Evolutionary conservation across 2,888 invertebrate genomes (phyloP).

Genomic region (Pachydiplax longipennis): DNA sequence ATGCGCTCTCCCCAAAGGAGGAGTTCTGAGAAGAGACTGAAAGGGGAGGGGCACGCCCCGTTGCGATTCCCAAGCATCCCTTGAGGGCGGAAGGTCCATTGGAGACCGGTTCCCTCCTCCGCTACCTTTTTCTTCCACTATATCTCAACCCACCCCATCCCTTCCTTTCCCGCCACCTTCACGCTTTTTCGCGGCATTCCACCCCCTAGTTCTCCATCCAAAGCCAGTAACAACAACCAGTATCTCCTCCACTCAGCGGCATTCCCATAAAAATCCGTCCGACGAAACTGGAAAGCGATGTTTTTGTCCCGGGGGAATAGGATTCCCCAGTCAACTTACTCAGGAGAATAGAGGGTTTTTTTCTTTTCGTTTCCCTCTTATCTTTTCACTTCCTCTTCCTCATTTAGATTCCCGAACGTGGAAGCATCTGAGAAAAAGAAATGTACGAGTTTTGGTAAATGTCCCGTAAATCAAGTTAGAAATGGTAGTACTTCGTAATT

Average conservation of each 20-base stretch:
- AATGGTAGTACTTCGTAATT: too few relatives aligned
- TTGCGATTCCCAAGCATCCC: neutral
- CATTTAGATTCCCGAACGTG: too few relatives aligned
- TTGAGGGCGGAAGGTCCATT: neutral
- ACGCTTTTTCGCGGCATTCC: neutral
- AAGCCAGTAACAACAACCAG: neutral
- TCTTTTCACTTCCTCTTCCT: neutral
- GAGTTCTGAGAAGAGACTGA: neutral
- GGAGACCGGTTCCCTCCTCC: constrained; percentile 11
- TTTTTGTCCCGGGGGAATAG: neutral
- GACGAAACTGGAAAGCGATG: constrained; percentile 4
- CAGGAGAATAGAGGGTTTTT: neutral
- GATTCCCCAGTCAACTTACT: neutral
- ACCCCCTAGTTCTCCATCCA: neutral
- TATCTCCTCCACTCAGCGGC: neutral
- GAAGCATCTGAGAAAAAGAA: neutral
- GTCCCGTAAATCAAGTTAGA: too few relatives aligned
- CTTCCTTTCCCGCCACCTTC: neutral
- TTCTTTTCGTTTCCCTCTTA: neutral
- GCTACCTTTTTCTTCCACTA: neutral
- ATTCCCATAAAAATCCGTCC: constrained; percentile 5
- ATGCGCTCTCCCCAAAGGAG: neutral
- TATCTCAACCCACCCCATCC: neutral
- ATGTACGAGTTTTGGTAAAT: too few relatives aligned
- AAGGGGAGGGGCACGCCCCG: neutral